These are phyloP conservation scores for Resseliella maxima DNA, from an alignment of 2,888 invertebrate species.

Conservation along the genomic window DNA sequence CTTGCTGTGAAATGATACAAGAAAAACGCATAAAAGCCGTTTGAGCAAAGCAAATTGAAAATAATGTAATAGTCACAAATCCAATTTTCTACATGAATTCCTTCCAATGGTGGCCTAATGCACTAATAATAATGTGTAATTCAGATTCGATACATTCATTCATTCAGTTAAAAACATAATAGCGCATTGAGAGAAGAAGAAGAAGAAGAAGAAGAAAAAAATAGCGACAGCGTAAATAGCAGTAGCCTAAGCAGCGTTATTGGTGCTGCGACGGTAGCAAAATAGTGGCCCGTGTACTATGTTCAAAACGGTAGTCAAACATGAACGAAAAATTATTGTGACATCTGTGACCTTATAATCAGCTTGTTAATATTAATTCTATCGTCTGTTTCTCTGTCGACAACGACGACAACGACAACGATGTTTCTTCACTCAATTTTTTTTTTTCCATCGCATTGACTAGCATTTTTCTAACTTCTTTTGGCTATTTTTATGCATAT, in stretches of 20 bases:
- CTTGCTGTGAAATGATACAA: not conserved
- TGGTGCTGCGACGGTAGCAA: too few species aligned
- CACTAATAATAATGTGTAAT: slow-evolving; percentile 53
- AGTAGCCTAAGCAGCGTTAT: not conserved
- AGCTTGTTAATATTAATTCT: slow-evolving; percentile 8
- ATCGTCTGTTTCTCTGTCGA: not conserved
- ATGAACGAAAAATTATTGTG: slow-evolving; percentile 48
- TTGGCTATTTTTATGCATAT: not conserved
- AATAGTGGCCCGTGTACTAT: too few species aligned
- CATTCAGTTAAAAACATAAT: slow-evolving; percentile 30
- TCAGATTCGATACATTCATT: slow-evolving; percentile 41
- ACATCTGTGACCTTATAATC: slow-evolving; percentile 55
- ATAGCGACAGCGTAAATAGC: not conserved
- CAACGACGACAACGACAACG: too few species aligned
- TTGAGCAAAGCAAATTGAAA: slow-evolving; percentile 25
- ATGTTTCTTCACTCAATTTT: not conserved
- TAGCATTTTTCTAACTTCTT: slow-evolving; percentile 40
- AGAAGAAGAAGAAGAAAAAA: too few species aligned
- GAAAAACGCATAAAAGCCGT: not conserved
- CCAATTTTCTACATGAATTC: slow-evolving; percentile 52
- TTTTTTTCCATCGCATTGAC: not conserved
- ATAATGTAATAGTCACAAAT: slow-evolving; percentile 14
- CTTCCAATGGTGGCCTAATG: slow-evolving; percentile 43
- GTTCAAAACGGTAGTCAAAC: slow-evolving; percentile 27
- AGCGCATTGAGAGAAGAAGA: not conserved